phyloP scores from a whole-genome alignment of 2,888 invertebrate species.

The Euzetes globulus region DNA sequence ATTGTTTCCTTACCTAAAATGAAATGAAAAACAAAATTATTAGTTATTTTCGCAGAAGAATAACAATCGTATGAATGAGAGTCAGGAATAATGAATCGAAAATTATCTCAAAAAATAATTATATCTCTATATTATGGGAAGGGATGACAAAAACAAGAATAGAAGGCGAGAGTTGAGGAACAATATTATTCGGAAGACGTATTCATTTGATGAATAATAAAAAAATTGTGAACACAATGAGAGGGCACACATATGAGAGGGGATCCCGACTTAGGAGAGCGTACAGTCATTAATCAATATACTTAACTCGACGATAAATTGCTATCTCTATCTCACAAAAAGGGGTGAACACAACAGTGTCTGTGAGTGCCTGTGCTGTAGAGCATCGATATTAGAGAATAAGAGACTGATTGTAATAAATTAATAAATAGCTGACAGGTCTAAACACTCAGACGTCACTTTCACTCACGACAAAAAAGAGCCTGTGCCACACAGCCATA shows the following conservation, averaged over 20 bases:
- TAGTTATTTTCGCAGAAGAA: not conserved
- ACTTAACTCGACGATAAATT: constrained; percentile 28
- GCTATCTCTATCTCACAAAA: constrained; percentile 15
- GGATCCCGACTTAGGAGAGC: constrained; percentile 8
- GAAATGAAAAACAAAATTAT: not conserved
- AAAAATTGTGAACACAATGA: constrained; percentile 16
- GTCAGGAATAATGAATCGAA: not conserved
- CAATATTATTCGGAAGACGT: constrained; percentile 23
- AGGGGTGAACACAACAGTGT: not conserved
- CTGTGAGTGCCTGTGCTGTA: not conserved
- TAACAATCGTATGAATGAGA: not conserved
- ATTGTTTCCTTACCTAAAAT: constrained; percentile 18
- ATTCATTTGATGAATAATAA: constrained; percentile 25
- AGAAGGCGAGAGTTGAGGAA: not conserved
- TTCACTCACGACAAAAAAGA: constrained; percentile 15
- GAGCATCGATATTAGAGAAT: constrained; percentile 10
- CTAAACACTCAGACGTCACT: constrained; percentile 24
- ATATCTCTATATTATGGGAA: constrained; percentile 13
- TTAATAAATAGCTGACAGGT: constrained; percentile 25
- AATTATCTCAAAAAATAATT: constrained; percentile 16
- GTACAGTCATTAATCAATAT: constrained; percentile 28
- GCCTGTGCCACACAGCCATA: not conserved
- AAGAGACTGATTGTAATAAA: constrained; percentile 19
- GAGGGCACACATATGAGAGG: not conserved
- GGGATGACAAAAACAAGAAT: not conserved